Base-by-base conservation (phyloP, 2,888 invertebrate genomes). In the Dusona sp. region DNA sequence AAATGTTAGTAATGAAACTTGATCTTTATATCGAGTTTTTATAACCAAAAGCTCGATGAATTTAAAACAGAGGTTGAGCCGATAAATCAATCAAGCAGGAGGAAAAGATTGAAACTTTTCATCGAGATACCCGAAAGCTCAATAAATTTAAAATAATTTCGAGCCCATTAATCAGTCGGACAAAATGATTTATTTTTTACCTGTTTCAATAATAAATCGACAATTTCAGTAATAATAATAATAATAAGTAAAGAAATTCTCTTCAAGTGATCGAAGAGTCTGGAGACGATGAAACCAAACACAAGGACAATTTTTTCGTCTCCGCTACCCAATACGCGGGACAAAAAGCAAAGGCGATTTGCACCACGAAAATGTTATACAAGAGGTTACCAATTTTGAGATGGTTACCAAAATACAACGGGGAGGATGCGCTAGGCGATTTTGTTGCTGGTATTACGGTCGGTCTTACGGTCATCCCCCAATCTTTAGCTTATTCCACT, bases 401-500 rank as follows among this genome's bases (percentile, higher is more conserved):
- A 79, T 98, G 98, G 98, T 94, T 98, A 88, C 98, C 98, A 6
- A 96, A 95, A 91, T 98, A 98, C 95, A 96, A 95, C 90, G 92
- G 95, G 9, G 95, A 96, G 84, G 96, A 97, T 94, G 97, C 98
- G 9, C 94, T 98, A 75, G 98, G 98, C 13, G 99, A 99, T 95
- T 93, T 98, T 65, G 97, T 99, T 87, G 98, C 99, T 6, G 98
- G 98, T 80, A 95, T 99, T 83, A 98, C 98, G 1, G 98, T 99
- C 19, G 99, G 98, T 0, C 95, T 99, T 84, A 99, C 98, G 0
- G 98, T 99, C 81, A 98, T 99, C 90, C 99, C 98, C 19, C 98
- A 98, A 95, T 97, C 97, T 19, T 95, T 98, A 85, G 98, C 98
- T 16, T 98, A 98, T 94, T 96, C 97, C 42, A 97, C 96, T 92